Percentiles rank a stretch among this genome's conserved stretches.
These are phyloP conservation scores for Ladona fulva DNA, from an alignment of 1,140 invertebrate genomes.

Conservation along the genomic window DNA sequence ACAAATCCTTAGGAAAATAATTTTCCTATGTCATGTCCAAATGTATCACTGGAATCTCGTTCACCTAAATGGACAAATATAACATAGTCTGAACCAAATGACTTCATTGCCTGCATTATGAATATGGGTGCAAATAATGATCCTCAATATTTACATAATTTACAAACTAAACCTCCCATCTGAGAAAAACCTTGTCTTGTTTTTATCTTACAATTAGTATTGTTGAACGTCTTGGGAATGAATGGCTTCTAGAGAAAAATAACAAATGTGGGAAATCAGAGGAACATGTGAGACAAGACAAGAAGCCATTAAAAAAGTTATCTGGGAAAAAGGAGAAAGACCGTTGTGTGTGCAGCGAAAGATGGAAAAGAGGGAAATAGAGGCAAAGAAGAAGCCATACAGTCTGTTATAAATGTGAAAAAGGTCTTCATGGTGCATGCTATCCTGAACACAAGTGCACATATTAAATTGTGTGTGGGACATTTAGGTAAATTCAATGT, in stretches of 20 bases:
- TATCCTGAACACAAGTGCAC: background rate
- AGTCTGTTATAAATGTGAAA: too few relatives aligned
- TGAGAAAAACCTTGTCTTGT: background rate
- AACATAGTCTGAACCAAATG: background rate
- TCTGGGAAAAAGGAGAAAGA: too few relatives aligned
- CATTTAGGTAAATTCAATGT: conserved; percentile 16
- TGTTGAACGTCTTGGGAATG: background rate
- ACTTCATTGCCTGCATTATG: background rate
- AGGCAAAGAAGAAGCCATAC: background rate
- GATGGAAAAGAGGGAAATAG: background rate
- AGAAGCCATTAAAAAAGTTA: too few relatives aligned
- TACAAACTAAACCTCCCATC: background rate
- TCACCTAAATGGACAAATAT: too few relatives aligned
- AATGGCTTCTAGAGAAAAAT: background rate
- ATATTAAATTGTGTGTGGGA: background rate
- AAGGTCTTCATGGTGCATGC: conserved; percentile 3
- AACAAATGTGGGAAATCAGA: too few relatives aligned
- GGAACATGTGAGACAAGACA: too few relatives aligned
- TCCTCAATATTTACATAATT: background rate
- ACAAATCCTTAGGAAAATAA: background rate
- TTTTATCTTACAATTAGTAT: background rate
- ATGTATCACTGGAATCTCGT: background rate
- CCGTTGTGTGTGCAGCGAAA: background rate
- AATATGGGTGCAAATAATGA: background rate
- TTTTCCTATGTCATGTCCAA: background rate